Evolutionary conservation across 2,888 invertebrate species (phyloP).

Genomic region (Melitaea athalia): DNA sequence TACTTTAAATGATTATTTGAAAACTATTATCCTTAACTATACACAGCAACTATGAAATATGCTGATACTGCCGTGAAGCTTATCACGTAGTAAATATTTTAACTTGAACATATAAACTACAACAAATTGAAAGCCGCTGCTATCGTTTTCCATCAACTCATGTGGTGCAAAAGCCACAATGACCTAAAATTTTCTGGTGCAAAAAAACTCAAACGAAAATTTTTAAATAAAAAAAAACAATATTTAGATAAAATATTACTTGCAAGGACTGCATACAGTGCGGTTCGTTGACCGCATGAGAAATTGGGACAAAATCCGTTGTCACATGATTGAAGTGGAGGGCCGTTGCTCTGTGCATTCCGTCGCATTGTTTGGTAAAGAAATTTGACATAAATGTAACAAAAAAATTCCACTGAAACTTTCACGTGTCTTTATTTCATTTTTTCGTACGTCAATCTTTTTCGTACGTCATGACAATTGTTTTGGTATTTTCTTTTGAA

Average conservation of each 20-base stretch:
- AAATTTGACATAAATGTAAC: constrained; percentile 8
- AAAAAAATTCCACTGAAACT: neutral
- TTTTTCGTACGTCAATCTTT: neutral
- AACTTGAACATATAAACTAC: no score
- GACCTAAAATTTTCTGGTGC: no score
- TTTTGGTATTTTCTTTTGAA: neutral
- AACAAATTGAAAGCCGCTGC: no score
- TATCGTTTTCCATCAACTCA: no score
- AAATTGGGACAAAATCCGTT: constrained; percentile 21
- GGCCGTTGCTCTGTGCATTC: constrained; percentile 8
- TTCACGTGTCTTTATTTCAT: neutral
- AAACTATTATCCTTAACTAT: no score
- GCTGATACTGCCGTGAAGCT: no score
- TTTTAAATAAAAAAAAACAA: neutral
- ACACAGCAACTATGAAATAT: no score
- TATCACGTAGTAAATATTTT: no score
- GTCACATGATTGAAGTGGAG: constrained; percentile 18
- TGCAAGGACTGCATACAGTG: constrained; percentile 13
- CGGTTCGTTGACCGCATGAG: constrained; percentile 13
- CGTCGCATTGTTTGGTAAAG: constrained; percentile 19
- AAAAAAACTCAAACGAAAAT: no score
- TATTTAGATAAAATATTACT: constrained; percentile 4
- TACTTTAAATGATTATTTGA: no score
- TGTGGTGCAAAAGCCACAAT: no score
- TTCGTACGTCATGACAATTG: neutral